Base-by-base conservation (phyloP, 2,797 vertebrate species). In the Coregonus sp. region DNA sequence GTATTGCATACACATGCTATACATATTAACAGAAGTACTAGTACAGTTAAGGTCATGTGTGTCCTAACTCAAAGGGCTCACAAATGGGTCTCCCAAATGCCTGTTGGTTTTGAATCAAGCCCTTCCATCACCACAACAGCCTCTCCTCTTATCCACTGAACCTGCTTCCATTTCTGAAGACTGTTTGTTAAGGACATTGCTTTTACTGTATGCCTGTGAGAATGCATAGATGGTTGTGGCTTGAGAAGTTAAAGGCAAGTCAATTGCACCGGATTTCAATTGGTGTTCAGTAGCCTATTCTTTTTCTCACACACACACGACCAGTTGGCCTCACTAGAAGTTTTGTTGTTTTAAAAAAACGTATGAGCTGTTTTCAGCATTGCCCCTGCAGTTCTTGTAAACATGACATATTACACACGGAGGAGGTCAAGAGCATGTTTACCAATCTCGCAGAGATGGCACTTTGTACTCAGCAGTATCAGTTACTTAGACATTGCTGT, bases 401-500 rank as follows among this genome's bases (percentile, higher is more conserved):
- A 69, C 65, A 72, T 56, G 14, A 11, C 18, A 68, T 80, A 77
- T 78, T 70, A 63, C 77, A 71, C 56, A 67, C 74, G 52, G 72
- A 78, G 52, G 72, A 78, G 29, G 61, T 80, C n/a, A 25, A 52
- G 77, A 52, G 73, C 25, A 33, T 18, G 71, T 59, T 65, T 40
- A 51, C 59, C 47, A n/a, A 74, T 35, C 68, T 63, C 16, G 31
- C 54, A 71, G 67, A 6, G 15, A 75, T n/a, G 70, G 56, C 78
- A 61, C 76, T 78, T 78, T 75, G 20, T 25, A 25, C 20, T 63
- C 59, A 0, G 59, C 20, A 4, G 9, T 63, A 25, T 63, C 59
- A 61, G 59, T 66, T 77, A 68, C 29, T 67, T 68, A 20, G 11
- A 74, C 56, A 83, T 61, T 79, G 72, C 82, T 84, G 75, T 25